phyloP scores from a whole-genome alignment of 2,888 invertebrate species.

The Zeuzera pyrina region DNA sequence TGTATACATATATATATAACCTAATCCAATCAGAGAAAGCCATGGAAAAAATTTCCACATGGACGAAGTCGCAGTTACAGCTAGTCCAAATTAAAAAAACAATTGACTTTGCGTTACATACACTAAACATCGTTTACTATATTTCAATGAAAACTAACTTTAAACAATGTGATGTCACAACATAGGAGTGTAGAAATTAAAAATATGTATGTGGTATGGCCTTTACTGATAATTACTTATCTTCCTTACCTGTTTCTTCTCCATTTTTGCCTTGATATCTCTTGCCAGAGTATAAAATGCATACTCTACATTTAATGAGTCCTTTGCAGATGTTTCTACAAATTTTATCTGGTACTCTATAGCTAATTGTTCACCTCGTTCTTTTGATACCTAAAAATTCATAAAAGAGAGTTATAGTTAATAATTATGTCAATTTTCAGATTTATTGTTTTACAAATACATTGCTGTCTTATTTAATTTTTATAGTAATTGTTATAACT shows the following conservation, averaged over 20 bases:
- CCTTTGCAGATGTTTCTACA: constrained; percentile 99
- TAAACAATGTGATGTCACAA: not conserved
- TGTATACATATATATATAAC: no score
- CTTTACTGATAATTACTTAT: not conserved
- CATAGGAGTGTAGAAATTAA: not conserved
- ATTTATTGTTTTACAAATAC: no score
- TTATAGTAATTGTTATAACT: no score
- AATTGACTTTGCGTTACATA: no score
- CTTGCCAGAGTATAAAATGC: constrained; percentile 98
- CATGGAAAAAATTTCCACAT: no score
- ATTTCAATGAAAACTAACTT: not conserved
- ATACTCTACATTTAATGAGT: constrained; percentile 97
- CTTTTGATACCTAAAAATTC: constrained; percentile 91
- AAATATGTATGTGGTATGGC: not conserved
- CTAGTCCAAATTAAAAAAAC: no score
- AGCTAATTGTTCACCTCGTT: constrained; percentile 96
- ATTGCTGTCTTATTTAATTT: no score
- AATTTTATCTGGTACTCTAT: constrained; percentile 99
- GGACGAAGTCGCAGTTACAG: no score
- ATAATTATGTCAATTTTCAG: no score
- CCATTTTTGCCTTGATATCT: constrained; percentile 98
- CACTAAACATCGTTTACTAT: no score
- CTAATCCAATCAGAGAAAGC: no score
- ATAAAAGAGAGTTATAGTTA: no score
- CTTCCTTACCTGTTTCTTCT: constrained; percentile 94